Conservation (phyloP, 1,140 invertebrate species). For the Druon quercuslanigerum region DNA sequence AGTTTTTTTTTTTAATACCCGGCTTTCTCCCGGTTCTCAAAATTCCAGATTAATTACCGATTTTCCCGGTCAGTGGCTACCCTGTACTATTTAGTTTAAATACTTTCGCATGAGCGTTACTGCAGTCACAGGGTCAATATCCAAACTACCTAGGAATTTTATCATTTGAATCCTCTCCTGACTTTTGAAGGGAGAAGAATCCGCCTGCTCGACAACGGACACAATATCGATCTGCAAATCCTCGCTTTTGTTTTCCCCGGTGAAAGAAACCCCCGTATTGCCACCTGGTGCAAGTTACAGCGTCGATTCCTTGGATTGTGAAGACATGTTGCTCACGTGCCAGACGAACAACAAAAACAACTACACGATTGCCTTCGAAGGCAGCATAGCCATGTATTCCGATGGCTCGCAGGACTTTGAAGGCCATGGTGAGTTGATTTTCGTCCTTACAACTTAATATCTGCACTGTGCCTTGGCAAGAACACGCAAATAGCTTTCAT, state of each 20-base stretch:
- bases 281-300: constrained; percentile 85
- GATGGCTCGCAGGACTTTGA: constrained; percentile 87
- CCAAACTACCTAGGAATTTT: too few species aligned
- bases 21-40: too few species aligned
- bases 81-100: too few species aligned
- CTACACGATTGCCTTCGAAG: constrained; percentile 96
- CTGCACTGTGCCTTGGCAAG: constrained; percentile 3
- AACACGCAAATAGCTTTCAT: constrained; percentile 27
- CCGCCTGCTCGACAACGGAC: constrained; percentile 83
- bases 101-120: too few species aligned
- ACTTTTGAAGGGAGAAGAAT: constrained; percentile 81
- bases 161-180: too few species aligned
- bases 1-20: too few species aligned
- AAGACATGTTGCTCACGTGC: constrained; percentile 92
- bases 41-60: too few species aligned
- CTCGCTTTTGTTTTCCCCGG: constrained; percentile 92
- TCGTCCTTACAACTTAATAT: background rate
- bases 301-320: constrained; percentile 93
- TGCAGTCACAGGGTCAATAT: too few species aligned
- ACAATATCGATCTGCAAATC: constrained; percentile 93
- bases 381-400: constrained; percentile 88
- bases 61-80: too few species aligned
- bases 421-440: constrained; percentile 76
- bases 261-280: constrained; percentile 85
- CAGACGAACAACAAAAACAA: constrained; percentile 92